Conservation (phyloP, 2,797 vertebrate species). For the Enteromius radiatus region DNA sequence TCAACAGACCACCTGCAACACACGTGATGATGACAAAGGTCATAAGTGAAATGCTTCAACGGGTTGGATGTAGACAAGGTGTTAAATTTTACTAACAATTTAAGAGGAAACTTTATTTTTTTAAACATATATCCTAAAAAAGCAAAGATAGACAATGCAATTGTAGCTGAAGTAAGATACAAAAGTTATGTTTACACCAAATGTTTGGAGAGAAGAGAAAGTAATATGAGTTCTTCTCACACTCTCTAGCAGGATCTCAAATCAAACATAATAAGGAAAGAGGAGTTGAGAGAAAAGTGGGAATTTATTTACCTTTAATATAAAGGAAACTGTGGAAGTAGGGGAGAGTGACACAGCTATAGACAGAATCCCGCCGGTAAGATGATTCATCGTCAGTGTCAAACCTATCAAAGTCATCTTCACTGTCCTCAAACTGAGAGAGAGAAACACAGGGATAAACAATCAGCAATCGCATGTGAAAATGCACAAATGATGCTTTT, state of each 20-base stretch:
- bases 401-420: constrained; percentile 94
- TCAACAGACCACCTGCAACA: constrained; percentile 89
- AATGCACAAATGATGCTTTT: background rate
- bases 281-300: background rate
- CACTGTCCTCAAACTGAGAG: constrained; percentile 93
- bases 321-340: constrained; percentile 97
- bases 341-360: constrained; percentile 94
- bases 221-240: background rate
- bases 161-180: background rate
- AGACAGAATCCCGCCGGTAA: constrained; percentile 92
- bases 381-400: constrained; percentile 93
- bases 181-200: background rate
- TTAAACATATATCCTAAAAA: background rate
- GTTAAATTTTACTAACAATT: background rate
- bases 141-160: background rate
- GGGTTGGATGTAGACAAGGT: background rate
- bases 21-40: background rate
- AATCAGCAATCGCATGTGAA: background rate
- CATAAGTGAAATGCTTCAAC: background rate
- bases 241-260: background rate
- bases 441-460: constrained; percentile 18
- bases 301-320: constrained; percentile 88
- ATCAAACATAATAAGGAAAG: background rate
- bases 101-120: background rate
- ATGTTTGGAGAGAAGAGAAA: background rate